Evolutionary conservation across 2,888 invertebrate genomes (phyloP), one percentile per base, ranked within the genome.

Genomic region (Metallyticus violacea): DNA sequence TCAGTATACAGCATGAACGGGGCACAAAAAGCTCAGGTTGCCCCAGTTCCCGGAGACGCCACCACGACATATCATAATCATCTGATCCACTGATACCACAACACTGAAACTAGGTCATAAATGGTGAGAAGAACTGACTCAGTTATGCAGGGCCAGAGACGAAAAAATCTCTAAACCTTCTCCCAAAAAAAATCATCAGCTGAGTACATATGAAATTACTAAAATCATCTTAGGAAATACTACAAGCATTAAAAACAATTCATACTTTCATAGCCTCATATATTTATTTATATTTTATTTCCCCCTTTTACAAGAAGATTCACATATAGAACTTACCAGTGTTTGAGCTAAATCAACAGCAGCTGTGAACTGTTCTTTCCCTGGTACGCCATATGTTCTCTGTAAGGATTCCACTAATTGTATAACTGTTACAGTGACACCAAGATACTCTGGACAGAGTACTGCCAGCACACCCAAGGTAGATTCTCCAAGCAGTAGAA

Each of bases 301-400:
- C n/a, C n/a, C n/a, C n/a, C n/a, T n/a, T n/a, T n/a, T n/a, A n/a
- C n/a, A 62, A 15, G 2, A 62, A 62, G 15, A 62, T n/a, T n/a
- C 15, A 62, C 15, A 62, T 28, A 26, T n/a, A 81, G 26, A 62
- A 89, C 90, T 89, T 91, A 93, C 93, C 90, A 91, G 90, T 0
- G 94, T 95, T 91, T 97, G 97, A 0, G 95, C 96, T 86, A 97
- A 93, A 91, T 97, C 97, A 88, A 97, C 93, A 7, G 97, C 96
- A 27, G 95, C 95, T 6, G 97, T 97, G 90, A 96, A 96, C 90
- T 95, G 95, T 89, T 95, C 95, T 88, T 89, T 88, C 2, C 96
- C 96, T 0, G 96, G 95, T 27, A 96, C 94, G 1, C 96, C 97
- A 91, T 97, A 97, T 90, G 95, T 95, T 1, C 94, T 93, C 91